Conservation (phyloP, 2,113 vertebrate species). For the Micromys minutus region DNA sequence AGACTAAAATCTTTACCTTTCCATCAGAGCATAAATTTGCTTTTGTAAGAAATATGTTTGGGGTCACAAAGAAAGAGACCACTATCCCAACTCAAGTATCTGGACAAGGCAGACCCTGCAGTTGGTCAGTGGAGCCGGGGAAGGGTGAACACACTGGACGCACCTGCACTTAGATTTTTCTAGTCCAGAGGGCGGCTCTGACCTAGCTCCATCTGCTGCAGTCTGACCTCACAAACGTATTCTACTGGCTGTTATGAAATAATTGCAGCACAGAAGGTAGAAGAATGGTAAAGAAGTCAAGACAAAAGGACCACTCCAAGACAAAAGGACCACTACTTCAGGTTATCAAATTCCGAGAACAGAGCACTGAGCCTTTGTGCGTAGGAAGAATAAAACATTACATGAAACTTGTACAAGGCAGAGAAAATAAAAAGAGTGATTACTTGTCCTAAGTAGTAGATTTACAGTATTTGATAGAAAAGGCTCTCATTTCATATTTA, state of each 20-base stretch:
- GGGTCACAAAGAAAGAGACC: background rate
- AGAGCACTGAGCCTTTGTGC: background rate
- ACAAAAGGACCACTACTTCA: background rate
- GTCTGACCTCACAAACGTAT: background rate
- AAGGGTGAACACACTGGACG: background rate
- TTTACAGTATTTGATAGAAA: background rate
- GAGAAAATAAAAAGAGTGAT: background rate
- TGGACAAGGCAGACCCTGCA: background rate
- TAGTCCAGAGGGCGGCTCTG: background rate
- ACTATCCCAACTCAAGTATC: background rate
- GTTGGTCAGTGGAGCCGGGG: background rate
- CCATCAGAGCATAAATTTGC: background rate
- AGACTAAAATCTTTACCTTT: background rate
- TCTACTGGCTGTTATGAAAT: background rate
- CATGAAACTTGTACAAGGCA: background rate
- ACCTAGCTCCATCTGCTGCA: background rate
- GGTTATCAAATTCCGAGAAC: background rate
- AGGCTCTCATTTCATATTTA: background rate
- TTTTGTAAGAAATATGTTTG: background rate
- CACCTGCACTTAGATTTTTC: background rate
- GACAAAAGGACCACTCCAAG: too few relatives aligned
- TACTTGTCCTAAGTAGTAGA: background rate
- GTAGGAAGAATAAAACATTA: background rate
- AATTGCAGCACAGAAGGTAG: background rate
- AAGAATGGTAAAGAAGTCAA: background rate